Evolutionary conservation across 2,888 invertebrate species (phyloP), one percentile per base, ranked within the genome.

Genomic region (Agelastica alni): DNA sequence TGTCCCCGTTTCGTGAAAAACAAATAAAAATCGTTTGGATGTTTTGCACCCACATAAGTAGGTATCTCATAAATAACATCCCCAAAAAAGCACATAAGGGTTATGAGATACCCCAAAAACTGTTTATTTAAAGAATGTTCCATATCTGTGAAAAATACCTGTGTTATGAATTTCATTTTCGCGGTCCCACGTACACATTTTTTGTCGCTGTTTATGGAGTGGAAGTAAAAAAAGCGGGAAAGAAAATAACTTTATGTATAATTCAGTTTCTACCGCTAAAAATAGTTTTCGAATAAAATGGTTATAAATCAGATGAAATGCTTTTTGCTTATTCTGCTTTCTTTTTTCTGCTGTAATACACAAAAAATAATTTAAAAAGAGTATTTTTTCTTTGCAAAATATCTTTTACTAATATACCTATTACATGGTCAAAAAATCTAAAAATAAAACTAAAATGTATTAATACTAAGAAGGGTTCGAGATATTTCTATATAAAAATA

Each of bases 201-300:
- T 34, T 34, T 34, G 4, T 4, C 7, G 13, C 7, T 4, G 10
- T 34, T 34, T 14, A 34, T 34, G 34, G 34, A 14, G 34, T 13
- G 17, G 22, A 20, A 41, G 41, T 41, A 20, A 22, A 18, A 41
- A 41, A 26, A 41, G 22, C 7, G 10, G 22, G 22, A 22, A 41
- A 22, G 41, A 41, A 41, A 41, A 41, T 41, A 41, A 41, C 22
- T 41, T 41, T 41, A 41, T 41, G 41, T 41, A 41, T 41, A 41
- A 41, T 41, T 41, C 41, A 41, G 22, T 12, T 13, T 20, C 41
- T 26, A 26, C 26, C 10, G 26, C 26, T 26, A 22, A 41, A 41
- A 41, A 41, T 41, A 41, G 41, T 41, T 41, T 41, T 41, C 41
- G 41, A 41, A 41, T 41, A 41, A 41, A 41, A 41, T 41, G n/a